Evolutionary conservation across 2,113 vertebrate genomes (phyloP), one percentile per base, ranked within the genome.

Genomic region (Glaucidium brasilianum): DNA sequence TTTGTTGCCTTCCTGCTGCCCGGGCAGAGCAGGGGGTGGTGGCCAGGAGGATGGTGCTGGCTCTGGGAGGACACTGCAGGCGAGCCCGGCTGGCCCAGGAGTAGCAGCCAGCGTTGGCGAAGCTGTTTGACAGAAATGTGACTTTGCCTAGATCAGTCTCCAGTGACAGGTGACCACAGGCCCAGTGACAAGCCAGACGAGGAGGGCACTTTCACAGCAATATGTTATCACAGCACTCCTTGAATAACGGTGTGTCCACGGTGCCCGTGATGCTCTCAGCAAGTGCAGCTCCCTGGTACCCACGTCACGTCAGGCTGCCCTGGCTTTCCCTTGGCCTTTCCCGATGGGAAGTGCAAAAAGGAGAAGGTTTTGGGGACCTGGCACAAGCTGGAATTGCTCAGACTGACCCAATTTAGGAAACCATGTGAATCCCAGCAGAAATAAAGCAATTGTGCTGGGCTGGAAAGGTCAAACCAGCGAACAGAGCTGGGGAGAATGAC

Each of bases 241-340:
- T 30, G 1, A 10, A 30, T 18, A n/a, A n/a, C 0, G 4, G 4
- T 12, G 12, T 0, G 0, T 25, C 59, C 29, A 1, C 1, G 5
- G 45, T 62, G 26, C 50, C 55, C 0, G 0, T 3, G 56, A 8
- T 74, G 81, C 66, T 69, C 58, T 45, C 39, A 14, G 64, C 2
- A 6, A 27, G 25, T 12, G 41, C 82, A 82, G 66, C 39, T 72
- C 30, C 62, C 58, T 26, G 53, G n/a, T 37, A 23, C 58, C 56
- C 56, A 12, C 10, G 3, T 49, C 53, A 43, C 55, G 45, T 10
- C 16, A 12, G 34, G 64, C 88, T 69, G 45, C 22, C 56, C 14
- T 1, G 0, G 26, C 62, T 73, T 76, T 47, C 26, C 60, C n/a
- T 75, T 2, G 0, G 34, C 43, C 35, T 52, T 67, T 79, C 37